phyloP scores from a whole-genome alignment of 2,113 vertebrate genomes.

The Aix galericulata region DNA sequence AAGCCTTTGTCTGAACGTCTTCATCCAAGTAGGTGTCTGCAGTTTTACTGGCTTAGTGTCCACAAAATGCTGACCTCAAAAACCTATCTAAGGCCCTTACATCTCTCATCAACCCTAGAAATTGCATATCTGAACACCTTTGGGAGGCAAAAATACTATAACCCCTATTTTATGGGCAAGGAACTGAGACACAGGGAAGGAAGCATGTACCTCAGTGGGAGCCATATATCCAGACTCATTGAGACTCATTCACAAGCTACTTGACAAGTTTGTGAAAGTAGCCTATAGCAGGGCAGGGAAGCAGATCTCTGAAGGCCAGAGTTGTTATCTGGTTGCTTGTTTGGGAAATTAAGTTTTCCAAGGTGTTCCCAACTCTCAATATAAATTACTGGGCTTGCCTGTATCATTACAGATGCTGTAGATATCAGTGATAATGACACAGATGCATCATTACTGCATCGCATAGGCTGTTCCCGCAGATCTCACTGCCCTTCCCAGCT shows the following conservation, averaged over 20 bases:
- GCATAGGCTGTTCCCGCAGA: not conserved
- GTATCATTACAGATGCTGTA: not conserved
- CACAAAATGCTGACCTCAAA: not conserved
- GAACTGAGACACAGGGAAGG: not conserved
- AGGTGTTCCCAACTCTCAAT: not conserved
- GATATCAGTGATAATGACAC: not conserved
- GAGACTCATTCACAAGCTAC: not conserved
- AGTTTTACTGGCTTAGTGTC: not conserved
- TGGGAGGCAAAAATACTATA: not conserved
- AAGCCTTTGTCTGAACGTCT: not conserved
- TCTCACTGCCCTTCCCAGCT: not conserved
- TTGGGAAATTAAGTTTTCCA: constrained; percentile 19
- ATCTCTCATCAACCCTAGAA: not conserved
- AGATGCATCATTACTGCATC: not conserved
- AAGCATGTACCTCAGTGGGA: fast-evolving
- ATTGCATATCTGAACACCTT: not conserved
- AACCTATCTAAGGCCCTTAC: not conserved
- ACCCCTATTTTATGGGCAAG: not conserved
- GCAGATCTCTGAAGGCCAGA: not conserved
- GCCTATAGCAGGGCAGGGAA: not conserved
- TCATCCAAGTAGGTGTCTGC: not conserved
- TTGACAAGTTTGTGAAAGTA: not conserved
- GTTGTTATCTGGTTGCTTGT: not conserved
- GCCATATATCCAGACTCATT: not conserved
- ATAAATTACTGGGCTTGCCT: not conserved